phyloP scores from a whole-genome alignment of 2,888 invertebrate genomes.

The Ochropacha duplaris region DNA sequence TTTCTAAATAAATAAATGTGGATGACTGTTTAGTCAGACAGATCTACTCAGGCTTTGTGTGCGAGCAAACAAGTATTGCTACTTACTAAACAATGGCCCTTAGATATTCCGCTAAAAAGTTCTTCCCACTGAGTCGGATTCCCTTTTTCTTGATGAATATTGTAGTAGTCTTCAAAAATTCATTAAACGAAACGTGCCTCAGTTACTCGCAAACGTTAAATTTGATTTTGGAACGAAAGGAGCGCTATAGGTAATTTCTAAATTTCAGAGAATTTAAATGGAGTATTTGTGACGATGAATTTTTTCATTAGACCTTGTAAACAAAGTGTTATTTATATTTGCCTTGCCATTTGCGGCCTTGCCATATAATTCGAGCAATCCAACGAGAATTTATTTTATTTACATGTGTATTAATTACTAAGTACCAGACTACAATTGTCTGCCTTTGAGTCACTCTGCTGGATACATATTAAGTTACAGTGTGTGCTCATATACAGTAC shows the following conservation, averaged over 20 bases:
- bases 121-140: slow-evolving; percentile 39
- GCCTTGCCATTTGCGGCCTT: background rate
- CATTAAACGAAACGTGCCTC: slow-evolving; percentile 43
- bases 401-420: background rate
- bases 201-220: slow-evolving; percentile 38
- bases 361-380: background rate
- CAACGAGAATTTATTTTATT: background rate
- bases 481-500: slow-evolving; percentile 21
- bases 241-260: background rate
- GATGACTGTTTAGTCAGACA: background rate
- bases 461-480: slow-evolving; percentile 31
- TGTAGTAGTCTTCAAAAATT: slow-evolving; percentile 44
- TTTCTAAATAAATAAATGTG: background rate
- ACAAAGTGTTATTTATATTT: background rate
- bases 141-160: slow-evolving; percentile 42
- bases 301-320: background rate
- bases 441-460: slow-evolving; percentile 5
- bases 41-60: background rate
- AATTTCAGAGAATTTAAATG: slow-evolving; percentile 1
- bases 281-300: background rate
- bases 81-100: slow-evolving; percentile 23
- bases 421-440: background rate
- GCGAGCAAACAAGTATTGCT: slow-evolving; percentile 7
- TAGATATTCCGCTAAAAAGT: slow-evolving; percentile 25
- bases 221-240: slow-evolving; percentile 33